Evolutionary conservation across 2,113 vertebrate species (phyloP).

Genomic region (Colistium nudipinnis): DNA sequence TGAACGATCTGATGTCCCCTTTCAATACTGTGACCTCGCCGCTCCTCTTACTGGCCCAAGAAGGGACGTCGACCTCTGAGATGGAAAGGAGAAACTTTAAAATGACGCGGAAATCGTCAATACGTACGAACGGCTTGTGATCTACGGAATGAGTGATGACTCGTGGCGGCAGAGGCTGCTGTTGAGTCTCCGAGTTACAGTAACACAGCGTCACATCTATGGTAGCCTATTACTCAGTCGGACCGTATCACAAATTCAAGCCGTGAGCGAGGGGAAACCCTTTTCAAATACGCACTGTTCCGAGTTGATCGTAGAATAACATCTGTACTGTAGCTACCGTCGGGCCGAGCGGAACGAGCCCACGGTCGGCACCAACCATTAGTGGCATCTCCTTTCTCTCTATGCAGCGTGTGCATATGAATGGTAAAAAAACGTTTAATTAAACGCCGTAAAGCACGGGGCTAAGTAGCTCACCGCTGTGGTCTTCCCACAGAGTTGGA

Average conservation of each 20-base stretch:
- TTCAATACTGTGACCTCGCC: neutral
- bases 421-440: too few relatives aligned
- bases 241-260: slow-evolving; percentile 12
- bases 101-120: too few relatives aligned
- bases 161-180: neutral
- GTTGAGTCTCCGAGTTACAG: neutral
- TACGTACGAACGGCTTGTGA: neutral
- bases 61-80: too few relatives aligned
- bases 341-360: neutral
- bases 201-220: slow-evolving; percentile 13
- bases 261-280: neutral
- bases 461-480: too few relatives aligned
- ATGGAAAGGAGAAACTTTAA: too few relatives aligned
- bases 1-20: neutral
- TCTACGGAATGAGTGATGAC: neutral
- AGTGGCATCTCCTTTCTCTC: neutral
- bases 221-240: slow-evolving; percentile 10
- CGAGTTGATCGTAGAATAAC: neutral
- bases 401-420: neutral
- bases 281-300: neutral
- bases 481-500: too few relatives aligned
- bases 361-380: slow-evolving; percentile 5
- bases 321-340: slow-evolving; percentile 3
- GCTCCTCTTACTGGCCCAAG: neutral
- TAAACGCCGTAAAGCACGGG: too few relatives aligned